Evolutionary conservation across 1,140 invertebrate species (phyloP).

Genomic region (Bombyx mandarina): DNA sequence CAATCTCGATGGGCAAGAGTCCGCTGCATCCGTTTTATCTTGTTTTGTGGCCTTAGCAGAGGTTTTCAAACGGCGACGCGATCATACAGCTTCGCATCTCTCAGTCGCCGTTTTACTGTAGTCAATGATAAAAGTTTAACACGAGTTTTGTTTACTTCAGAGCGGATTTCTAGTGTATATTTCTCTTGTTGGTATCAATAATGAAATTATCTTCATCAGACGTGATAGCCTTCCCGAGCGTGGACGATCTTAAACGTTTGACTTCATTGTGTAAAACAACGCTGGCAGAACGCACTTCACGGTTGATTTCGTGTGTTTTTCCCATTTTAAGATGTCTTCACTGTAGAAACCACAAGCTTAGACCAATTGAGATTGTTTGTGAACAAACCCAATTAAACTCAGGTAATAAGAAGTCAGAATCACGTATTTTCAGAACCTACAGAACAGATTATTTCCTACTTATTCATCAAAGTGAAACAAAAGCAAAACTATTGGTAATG

Average conservation of each 20-base stretch:
- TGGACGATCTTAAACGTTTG: constrained; percentile 8
- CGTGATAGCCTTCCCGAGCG: constrained; percentile 8
- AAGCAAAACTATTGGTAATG: constrained; percentile 1
- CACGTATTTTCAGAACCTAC: background rate
- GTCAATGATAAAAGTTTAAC: constrained; percentile 10
- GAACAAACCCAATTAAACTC: background rate
- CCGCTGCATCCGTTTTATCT: background rate
- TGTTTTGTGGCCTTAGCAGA: constrained; percentile 2
- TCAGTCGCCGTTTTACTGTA: constrained; percentile 11
- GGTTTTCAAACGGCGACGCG: constrained; percentile 4
- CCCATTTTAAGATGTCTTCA: constrained; percentile 4
- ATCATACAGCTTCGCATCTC: constrained; percentile 10
- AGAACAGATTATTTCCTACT: background rate
- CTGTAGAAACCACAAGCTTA: background rate
- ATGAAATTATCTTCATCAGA: constrained; percentile 6
- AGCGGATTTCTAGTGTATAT: constrained; percentile 14
- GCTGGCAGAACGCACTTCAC: background rate
- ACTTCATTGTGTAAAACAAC: constrained; percentile 1
- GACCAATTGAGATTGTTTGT: background rate
- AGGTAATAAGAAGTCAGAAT: background rate
- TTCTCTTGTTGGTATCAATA: constrained; percentile 7
- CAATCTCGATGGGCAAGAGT: background rate
- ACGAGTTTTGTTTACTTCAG: constrained; percentile 15
- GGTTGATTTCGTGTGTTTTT: constrained; percentile 1
- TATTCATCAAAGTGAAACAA: background rate